These are phyloP conservation scores for Coleophora flavipennella DNA, from an alignment of 2,888 invertebrate genomes.

Conservation along the genomic window DNA sequence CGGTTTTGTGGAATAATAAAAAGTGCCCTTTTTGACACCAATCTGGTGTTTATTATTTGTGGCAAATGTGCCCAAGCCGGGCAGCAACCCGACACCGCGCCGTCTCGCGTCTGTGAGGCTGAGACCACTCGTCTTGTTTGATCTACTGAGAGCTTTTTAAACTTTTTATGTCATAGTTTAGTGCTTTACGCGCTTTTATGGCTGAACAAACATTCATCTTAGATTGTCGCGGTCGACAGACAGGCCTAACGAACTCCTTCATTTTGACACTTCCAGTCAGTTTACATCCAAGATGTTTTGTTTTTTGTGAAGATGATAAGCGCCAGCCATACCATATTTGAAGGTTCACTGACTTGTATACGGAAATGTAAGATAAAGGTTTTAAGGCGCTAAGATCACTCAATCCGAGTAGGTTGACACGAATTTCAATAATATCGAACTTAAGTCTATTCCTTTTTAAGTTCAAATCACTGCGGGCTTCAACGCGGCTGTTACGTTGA, in stretches of 20 bases:
- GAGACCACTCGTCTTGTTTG: slow-evolving; percentile 64
- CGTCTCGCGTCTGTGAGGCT: slow-evolving; percentile 40
- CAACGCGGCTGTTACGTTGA: no score
- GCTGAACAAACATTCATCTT: slow-evolving; percentile 63
- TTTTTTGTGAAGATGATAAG: slow-evolving; percentile 11
- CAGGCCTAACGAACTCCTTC: slow-evolving; percentile 33
- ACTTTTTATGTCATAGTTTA: slow-evolving; percentile 70
- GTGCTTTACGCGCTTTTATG: slow-evolving; percentile 64
- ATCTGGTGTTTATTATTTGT: slow-evolving; percentile 69
- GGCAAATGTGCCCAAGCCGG: slow-evolving; percentile 61
- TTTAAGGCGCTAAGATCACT: no score
- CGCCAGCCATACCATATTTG: no score
- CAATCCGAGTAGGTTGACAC: no score
- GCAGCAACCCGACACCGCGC: slow-evolving; percentile 53
- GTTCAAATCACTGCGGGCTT: no score
- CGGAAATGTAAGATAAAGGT: no score
- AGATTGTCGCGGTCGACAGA: slow-evolving; percentile 40
- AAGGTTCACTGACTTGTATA: no score
- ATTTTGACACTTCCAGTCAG: slow-evolving; percentile 23
- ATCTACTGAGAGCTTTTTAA: slow-evolving; percentile 73
- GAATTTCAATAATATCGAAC: no score
- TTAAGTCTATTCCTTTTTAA: no score
- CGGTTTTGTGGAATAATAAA: slow-evolving; percentile 65
- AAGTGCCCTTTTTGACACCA: slow-evolving; percentile 68
- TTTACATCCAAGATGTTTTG: slow-evolving; percentile 22